phyloP scores from a whole-genome alignment of 1,140 invertebrate species.

The Hycleus phaleratus region DNA sequence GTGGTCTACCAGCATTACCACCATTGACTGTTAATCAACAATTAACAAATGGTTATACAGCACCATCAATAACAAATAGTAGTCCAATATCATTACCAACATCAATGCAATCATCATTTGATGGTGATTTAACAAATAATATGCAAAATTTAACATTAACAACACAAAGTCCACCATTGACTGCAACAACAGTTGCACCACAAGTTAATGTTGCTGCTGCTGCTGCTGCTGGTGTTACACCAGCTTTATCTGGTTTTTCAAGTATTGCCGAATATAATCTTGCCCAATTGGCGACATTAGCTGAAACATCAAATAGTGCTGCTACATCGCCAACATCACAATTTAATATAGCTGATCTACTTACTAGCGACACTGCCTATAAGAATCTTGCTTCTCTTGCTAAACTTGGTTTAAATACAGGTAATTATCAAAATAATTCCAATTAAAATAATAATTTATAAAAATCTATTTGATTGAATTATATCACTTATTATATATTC shows the following conservation, averaged over 20 bases:
- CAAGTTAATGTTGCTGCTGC: conserved; percentile 41
- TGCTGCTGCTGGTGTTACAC: conserved; percentile 38
- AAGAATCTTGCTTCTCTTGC: conserved; percentile 84
- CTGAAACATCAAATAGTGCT: conserved; percentile 55
- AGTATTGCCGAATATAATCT: conserved; percentile 79
- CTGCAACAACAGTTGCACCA: conserved; percentile 38
- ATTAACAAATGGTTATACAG: conserved; percentile 43
- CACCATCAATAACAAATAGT: conserved; percentile 47
- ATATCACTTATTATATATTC: not conserved
- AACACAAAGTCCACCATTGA: conserved; percentile 41
- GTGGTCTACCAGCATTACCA: not conserved
- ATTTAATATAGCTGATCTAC: conserved; percentile 65
- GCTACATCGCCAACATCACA: conserved; percentile 57
- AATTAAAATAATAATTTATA: not conserved
- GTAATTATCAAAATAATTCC: conserved; percentile 13
- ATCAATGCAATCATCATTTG: conserved; percentile 70
- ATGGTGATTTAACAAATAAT: conserved; percentile 48
- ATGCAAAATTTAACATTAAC: conserved; percentile 44
- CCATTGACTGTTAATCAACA: conserved; percentile 5
- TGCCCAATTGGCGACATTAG: conserved; percentile 69
- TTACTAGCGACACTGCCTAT: conserved; percentile 70
- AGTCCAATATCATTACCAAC: conserved; percentile 59
- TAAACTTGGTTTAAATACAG: conserved; percentile 58
- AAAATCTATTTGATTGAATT: not conserved
- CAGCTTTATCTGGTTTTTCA: conserved; percentile 47